A percentile compares a stretch with the other conserved stretches of the same genome.
Conservation (phyloP, 2,113 vertebrate species). For the Pseudopipra pipra region DNA sequence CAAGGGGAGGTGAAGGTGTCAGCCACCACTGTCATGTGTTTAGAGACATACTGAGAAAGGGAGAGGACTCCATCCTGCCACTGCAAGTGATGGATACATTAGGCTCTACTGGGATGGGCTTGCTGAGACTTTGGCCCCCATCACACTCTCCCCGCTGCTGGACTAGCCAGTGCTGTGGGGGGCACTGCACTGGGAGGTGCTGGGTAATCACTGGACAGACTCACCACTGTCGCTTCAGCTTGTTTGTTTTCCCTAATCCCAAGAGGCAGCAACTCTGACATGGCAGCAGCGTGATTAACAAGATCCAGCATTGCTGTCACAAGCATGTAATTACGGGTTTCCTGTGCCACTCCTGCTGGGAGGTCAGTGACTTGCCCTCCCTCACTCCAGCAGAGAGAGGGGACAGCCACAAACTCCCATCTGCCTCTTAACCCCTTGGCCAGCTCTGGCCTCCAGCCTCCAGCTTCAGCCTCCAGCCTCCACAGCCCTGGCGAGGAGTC, state of each 20-base stretch:
- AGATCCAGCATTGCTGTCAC: conserved; percentile 65
- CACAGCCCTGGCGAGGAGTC: neutral
- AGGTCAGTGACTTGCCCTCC: conserved; percentile 68
- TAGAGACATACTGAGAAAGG: neutral
- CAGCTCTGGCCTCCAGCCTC: neutral
- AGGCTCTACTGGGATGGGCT: neutral
- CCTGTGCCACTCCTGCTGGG: conserved; percentile 70
- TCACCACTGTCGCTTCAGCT: neutral
- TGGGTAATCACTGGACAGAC: neutral
- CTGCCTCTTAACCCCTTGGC: neutral
- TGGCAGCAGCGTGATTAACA: conserved; percentile 67
- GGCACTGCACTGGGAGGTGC: neutral
- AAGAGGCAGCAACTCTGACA: conserved; percentile 61
- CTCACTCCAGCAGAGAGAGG: conserved; percentile 19
- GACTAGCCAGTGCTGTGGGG: neutral
- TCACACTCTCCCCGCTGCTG: neutral
- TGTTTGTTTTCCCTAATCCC: conserved; percentile 65
- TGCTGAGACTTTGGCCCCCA: rapidly evolving
- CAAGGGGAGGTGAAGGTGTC: neutral
- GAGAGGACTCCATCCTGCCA: neutral
- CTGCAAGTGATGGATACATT: neutral
- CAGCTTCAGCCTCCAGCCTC: neutral
- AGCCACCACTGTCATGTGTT: neutral
- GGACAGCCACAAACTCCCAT: neutral
- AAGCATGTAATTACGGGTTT: conserved; percentile 66